phyloP scores from a whole-genome alignment of 2,888 invertebrate genomes.

The Noctua janthina region DNA sequence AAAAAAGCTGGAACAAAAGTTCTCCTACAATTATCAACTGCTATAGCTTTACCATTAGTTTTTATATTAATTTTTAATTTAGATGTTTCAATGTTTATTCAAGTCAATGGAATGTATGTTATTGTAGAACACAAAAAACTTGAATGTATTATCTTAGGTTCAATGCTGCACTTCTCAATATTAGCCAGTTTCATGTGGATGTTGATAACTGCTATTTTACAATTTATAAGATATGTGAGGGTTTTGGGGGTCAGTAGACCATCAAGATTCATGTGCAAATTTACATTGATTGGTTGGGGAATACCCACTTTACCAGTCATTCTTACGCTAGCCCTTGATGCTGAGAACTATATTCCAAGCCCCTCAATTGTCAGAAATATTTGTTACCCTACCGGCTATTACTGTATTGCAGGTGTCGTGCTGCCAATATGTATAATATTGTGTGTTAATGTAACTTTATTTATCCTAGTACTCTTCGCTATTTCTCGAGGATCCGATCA shows the following conservation, averaged over 20 bases:
- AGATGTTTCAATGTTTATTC: slow-evolving; percentile 75
- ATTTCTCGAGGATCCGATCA: slow-evolving; percentile 88
- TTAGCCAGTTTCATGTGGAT: slow-evolving; percentile 93
- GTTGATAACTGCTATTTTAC: slow-evolving; percentile 92
- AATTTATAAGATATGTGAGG: slow-evolving; percentile 92
- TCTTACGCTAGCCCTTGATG: slow-evolving; percentile 83
- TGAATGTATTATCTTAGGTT: slow-evolving; percentile 91
- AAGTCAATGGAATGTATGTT: slow-evolving; percentile 69
- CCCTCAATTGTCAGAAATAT: slow-evolving; percentile 75
- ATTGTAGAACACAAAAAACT: slow-evolving; percentile 73
- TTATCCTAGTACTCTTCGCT: slow-evolving; percentile 89
- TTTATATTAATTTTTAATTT: slow-evolving; percentile 83
- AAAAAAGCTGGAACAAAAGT: slow-evolving; percentile 92
- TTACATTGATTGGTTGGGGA: slow-evolving; percentile 92
- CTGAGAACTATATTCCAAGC: slow-evolving; percentile 85
- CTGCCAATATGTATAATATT: slow-evolving; percentile 89
- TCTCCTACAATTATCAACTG: slow-evolving; percentile 91
- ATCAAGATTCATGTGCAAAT: slow-evolving; percentile 91
- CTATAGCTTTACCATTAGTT: slow-evolving; percentile 91
- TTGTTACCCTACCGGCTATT: slow-evolving; percentile 90
- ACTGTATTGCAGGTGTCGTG: slow-evolving; percentile 87
- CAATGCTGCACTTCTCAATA: slow-evolving; percentile 92
- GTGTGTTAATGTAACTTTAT: slow-evolving; percentile 88
- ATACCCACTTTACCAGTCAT: slow-evolving; percentile 90
- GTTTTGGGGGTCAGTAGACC: slow-evolving; percentile 91